These are phyloP conservation scores for Myiagra hebetior DNA, from an alignment of 2,113 vertebrate genomes.

Conservation along the genomic window DNA sequence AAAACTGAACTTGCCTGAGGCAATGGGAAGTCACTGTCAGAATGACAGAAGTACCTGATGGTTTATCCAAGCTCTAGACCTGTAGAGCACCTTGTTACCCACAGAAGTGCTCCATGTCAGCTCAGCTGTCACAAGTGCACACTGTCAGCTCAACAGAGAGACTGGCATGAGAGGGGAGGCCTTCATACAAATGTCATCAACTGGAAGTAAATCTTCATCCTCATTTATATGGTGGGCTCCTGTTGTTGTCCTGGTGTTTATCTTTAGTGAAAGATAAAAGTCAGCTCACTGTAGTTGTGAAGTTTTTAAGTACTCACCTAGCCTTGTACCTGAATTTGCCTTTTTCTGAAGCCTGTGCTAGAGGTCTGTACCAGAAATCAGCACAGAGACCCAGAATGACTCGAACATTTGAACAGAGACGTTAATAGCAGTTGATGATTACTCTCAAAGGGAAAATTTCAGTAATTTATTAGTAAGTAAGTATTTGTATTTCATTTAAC, in stretches of 20 bases:
- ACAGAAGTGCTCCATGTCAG: neutral
- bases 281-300: neutral
- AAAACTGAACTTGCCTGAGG: neutral
- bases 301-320: neutral
- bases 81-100: neutral
- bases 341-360: neutral
- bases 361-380: neutral
- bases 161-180: accelerated
- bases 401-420: neutral
- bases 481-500: neutral
- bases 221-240: neutral
- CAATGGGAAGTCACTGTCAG: neutral
- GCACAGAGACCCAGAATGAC: neutral
- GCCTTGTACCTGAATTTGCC: neutral
- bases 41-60: neutral
- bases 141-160: neutral
- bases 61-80: neutral
- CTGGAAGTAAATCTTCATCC: neutral
- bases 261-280: neutral
- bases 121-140: neutral
- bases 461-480: neutral
- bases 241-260: neutral
- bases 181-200: neutral
- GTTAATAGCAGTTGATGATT: neutral
- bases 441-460: neutral